phyloP scores from a whole-genome alignment of 1,140 invertebrate genomes.

The Neodiprion lecontei region DNA sequence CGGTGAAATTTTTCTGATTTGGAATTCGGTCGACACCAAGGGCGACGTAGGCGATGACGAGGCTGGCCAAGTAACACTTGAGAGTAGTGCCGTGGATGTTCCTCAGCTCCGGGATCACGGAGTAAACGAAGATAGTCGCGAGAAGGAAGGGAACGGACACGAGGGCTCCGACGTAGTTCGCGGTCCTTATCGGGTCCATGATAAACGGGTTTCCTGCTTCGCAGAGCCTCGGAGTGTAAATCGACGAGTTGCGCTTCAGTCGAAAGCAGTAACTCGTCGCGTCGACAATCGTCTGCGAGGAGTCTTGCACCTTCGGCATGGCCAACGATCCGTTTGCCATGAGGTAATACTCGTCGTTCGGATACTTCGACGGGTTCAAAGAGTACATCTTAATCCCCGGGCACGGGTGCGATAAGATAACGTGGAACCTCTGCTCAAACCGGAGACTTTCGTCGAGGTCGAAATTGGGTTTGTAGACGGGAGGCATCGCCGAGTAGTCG shows the following conservation, averaged over 20 bases:
- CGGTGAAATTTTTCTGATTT: background rate
- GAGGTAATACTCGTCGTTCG: background rate
- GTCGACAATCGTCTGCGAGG: background rate
- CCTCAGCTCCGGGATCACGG: constrained; percentile 60
- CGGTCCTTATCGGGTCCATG: background rate
- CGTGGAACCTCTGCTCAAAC: background rate
- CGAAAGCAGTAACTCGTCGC: background rate
- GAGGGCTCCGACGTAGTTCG: constrained; percentile 47
- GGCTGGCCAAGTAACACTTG: constrained; percentile 59
- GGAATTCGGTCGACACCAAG: constrained; percentile 56
- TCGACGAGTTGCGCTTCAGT: background rate
- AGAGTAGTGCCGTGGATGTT: constrained; percentile 65
- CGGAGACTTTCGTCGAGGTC: no score
- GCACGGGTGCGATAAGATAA: background rate
- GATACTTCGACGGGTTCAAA: background rate
- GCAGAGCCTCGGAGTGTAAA: background rate
- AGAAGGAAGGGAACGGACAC: constrained; percentile 63
- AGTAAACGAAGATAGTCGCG: constrained; percentile 62
- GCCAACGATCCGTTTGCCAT: background rate
- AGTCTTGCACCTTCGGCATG: background rate
- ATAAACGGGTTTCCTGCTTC: no score
- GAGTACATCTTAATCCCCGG: background rate
- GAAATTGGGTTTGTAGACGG: no score
- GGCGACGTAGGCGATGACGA: constrained; percentile 58
- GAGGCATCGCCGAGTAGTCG: background rate